Base-by-base conservation (phyloP, 2,113 vertebrate species). In the Microcebus lehilahytsara region DNA sequence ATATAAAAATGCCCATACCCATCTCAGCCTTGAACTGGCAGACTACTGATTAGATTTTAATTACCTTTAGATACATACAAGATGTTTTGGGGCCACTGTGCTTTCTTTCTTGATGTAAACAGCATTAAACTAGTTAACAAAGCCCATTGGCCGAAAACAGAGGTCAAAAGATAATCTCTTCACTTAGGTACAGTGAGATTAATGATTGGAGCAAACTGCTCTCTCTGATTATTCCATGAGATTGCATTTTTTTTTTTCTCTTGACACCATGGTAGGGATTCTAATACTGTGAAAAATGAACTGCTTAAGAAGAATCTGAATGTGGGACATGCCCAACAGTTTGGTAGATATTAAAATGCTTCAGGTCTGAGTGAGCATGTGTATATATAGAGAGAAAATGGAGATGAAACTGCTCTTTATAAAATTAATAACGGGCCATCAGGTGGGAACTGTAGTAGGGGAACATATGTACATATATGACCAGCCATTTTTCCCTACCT, bases 211-310 rank as follows among this genome's bases (percentile, higher is more conserved):
- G 81, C 83, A 96, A 98, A 98, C 98, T 22, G 95, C 78, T 95
- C 51, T 92, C 93, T 96, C 60, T 95, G 83, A 60, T 95, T 97
- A 96, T 97, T 97, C 89, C 78, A 75, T 56, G 77, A 96, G 96
- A 98, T 32, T 92, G 95, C 37, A 89, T 94, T 98, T 98, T 67
- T 58, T 58, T 37, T 69, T 20, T 72, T 25, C 85, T 98, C 97
- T 98, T 98, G 98, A 98, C 98, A 98, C 97, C 97, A 98, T 72
- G 40, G 96, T 97, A 98, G 80, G 66, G 89, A 97, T 98, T 98
- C 95, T 97, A 98, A 98, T 97, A 97, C 66, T 97, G 84, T 98
- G 96, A 97, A 98, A 98, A 98, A 98, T 97, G 58, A 98, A 98
- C 97, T 95, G 96, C 96, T 98, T 98, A 96, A 96, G 83, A 97